Evolutionary conservation across 2,113 vertebrate genomes (phyloP).

Genomic region (Urocynchramus pylzowi): DNA sequence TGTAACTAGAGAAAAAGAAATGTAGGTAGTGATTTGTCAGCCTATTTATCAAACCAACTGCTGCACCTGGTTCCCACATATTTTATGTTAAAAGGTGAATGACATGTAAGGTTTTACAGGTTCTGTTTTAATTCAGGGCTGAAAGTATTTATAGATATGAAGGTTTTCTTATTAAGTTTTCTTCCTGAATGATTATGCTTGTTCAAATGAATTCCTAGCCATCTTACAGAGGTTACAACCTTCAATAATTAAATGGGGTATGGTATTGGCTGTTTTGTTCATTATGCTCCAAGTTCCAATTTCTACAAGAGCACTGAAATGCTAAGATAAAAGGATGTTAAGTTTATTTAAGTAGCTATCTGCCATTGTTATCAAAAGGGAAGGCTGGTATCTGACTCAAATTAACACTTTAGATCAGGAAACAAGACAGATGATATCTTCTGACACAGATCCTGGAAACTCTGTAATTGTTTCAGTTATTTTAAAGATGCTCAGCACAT

Average conservation of each 20-base stretch:
- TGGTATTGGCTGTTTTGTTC: slow-evolving; percentile 6
- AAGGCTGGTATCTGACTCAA: slow-evolving; percentile 29
- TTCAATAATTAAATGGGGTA: slow-evolving; percentile 55
- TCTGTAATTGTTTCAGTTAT: background rate
- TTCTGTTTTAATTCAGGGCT: slow-evolving; percentile 19
- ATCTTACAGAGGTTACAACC: slow-evolving; percentile 42
- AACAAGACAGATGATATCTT: background rate
- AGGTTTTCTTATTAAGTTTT: slow-evolving; percentile 57
- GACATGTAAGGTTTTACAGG: background rate
- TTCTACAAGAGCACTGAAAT: slow-evolving; percentile 49
- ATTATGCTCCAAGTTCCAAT: slow-evolving; percentile 23
- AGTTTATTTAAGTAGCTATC: slow-evolving; percentile 55
- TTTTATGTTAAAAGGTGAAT: background rate
- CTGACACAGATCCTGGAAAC: background rate
- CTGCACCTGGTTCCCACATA: background rate
- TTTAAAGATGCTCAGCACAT: slow-evolving; percentile 3
- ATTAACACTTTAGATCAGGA: slow-evolving; percentile 29
- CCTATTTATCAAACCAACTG: slow-evolving; percentile 13
- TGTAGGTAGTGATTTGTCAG: slow-evolving; percentile 33
- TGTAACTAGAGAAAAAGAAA: background rate
- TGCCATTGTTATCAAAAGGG: slow-evolving; percentile 4
- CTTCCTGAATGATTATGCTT: slow-evolving; percentile 47
- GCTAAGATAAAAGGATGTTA: slow-evolving; percentile 32
- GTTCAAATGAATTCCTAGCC: slow-evolving; percentile 46
- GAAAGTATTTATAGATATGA: slow-evolving; percentile 40